Evolutionary conservation across 53 echinoderm and acorn worm species (phyloP), one percentile per base, ranked within the genome.

Genomic region (Pentamera pediparva): DNA sequence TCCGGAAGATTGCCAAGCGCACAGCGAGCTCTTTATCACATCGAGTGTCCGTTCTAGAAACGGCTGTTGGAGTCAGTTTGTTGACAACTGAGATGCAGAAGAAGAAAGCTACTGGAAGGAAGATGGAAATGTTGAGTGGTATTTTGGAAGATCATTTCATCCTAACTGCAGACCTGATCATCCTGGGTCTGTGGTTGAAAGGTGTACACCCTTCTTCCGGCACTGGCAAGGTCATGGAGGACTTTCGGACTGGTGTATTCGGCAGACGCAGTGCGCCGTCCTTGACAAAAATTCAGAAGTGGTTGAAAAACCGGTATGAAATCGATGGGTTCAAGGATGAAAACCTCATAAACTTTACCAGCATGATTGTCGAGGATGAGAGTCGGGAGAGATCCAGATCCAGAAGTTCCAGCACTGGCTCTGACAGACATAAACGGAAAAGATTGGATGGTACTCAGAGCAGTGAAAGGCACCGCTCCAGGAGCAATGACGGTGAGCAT

Each of bases 131-230:
- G 18, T 45, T 67, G 9, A 27, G 38, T 41, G 67, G 67, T 39
- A 41, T 67, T 25, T 21, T 67, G 8, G 67, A 67, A 10, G 67
- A 67, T 29, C 67, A 67, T 26, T 67, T 67, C 29, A 67, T 67
- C 26, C 39, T 67, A 3, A 11, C 26, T 41, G 67, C 67, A 27
- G 67, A 67, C 29, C 26, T 67, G 21, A 43, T 41, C 28, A 41
- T 67, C 43, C 47, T 67, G 29, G 45, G 43, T 67, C 30, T 67
- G 39, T 67, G 47, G 47, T 41, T 67, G 47, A 39, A 67, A 19
- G 58, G 58, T 31, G 28, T 31, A 31, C 11, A 57, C 32, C 26
- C 58, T 31, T 5, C 58, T 6, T 43, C 19, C 30, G 17, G 39
- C 4, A 43, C 40, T 29, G n/a, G 12, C 26, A 37, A 35, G 20